Evolutionary conservation across 2,797 vertebrate genomes (phyloP), one percentile per base, ranked within the genome.

Genomic region (Todus mexicanus): DNA sequence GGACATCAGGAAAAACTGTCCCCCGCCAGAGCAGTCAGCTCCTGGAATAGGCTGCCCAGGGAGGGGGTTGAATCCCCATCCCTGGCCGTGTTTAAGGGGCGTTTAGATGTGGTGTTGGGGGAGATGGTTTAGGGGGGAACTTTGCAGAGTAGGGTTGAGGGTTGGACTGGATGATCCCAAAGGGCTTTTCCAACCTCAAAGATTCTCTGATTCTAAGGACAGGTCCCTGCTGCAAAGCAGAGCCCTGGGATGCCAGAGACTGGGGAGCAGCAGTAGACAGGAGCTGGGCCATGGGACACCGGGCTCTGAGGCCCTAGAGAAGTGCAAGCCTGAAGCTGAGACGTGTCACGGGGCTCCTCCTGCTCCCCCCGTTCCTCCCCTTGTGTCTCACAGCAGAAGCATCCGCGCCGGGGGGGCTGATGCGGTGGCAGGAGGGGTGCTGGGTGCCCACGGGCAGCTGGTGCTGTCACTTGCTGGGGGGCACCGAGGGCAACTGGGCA

Each of bases 391-490:
- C 4, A 13, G 68, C 42, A 60, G 75, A 92, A 85, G 70, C 48
- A 79, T 65, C 90, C 43, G 50, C 4, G 16, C 19, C 3, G 20
- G 50, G 25, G 40, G 38, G n/a, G 35, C 21, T 53, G 48, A 63
- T 29, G 47, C 8, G 9, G 69, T 57, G 10, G 29, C 23, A 7
- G 73, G 74, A 42, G 53, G 53, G 57, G 50, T 38, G 4, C 10
- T 12, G 60, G 4, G 9, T 20, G n/a, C n/a, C 25, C 15, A 4
- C 7, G 42, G 84, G 54, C 74, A 93, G 90, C 91, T 94, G 93
- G 3, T 68, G 88, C 94, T 75, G 90, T 91, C 84, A 86, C 89
- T 94, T 61, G 64, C 78, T 6, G 1, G 7, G 79, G 88, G 92
- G 33, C 54, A 11, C 17, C 4, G 33, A 59, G 84, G 51, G 31